Evolutionary conservation across 2,113 vertebrate species (phyloP).

Genomic region (Isichthys henryi): DNA sequence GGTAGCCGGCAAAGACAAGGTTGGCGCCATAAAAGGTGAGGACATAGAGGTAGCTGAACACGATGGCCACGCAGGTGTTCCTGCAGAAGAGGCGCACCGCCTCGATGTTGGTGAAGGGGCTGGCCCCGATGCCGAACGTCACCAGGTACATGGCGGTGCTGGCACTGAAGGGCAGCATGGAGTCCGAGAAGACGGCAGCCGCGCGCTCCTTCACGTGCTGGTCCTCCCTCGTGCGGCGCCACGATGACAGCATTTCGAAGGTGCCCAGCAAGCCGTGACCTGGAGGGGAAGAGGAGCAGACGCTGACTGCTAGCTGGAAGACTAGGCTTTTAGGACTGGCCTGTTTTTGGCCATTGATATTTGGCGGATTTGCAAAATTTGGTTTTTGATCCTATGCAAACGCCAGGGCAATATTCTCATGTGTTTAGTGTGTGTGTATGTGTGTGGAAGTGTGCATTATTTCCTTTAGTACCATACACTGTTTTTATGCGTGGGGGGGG

Average conservation of each 20-base stretch:
- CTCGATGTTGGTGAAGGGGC: slow-evolving; percentile 98
- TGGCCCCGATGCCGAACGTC: slow-evolving; percentile 94
- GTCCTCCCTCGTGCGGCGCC: slow-evolving; percentile 93
- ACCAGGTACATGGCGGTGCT: slow-evolving; percentile 94
- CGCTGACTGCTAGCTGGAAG: not conserved
- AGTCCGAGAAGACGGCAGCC: slow-evolving; percentile 90
- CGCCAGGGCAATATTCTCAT: not conserved
- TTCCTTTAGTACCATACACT: not conserved
- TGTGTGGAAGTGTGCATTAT: not conserved
- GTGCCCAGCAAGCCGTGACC: slow-evolving; percentile 95
- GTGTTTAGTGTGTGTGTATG: not conserved
- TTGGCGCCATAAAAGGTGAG: slow-evolving; percentile 96
- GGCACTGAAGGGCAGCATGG: slow-evolving; percentile 93
- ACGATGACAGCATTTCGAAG: slow-evolving; percentile 97
- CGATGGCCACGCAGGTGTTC: slow-evolving; percentile 83
- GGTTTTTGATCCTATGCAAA: not conserved
- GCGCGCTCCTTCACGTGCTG: slow-evolving; percentile 97
- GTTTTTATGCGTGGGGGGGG: not conserved
- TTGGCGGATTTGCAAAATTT: not conserved
- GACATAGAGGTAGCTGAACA: slow-evolving; percentile 96
- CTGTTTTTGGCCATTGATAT: not conserved
- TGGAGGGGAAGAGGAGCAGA: slow-evolving; percentile 39
- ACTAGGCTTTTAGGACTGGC: not conserved
- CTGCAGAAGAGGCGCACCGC: slow-evolving; percentile 96
- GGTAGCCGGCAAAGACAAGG: slow-evolving; percentile 94